Base-by-base conservation (phyloP, 1,140 invertebrate species). In the Vanessa tameamea region DNA sequence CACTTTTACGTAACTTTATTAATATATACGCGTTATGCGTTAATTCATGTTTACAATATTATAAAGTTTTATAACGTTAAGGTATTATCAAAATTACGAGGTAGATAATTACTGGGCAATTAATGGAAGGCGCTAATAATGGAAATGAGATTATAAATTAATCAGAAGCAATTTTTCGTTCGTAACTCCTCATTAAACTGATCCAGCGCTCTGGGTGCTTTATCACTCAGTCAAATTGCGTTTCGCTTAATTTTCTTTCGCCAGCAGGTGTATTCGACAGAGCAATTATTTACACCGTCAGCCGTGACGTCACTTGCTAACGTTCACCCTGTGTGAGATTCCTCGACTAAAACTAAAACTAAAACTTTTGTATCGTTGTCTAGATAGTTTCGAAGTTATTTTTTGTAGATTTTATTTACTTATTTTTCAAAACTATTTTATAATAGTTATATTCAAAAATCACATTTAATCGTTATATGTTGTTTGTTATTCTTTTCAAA, bases 171-270 rank as follows among this genome's bases (percentile, higher is more conserved):
- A 90, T 91, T 91, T 92, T 91, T 91, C 88, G 84, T 87, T 76
- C 76, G 89, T 83, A 86, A 84, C 85, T 90, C 80, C 88, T 90
- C 89, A 90, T 91, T 91, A 91, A 91, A 91, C 83, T 90, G 86
- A 92, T 92, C 88, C 89, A 87, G 81, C 79, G 84, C 84, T 78
- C 78, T 84, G 81, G 87, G 91, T 92, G 85, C 88, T 91, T 91
- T 87, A 91, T 92, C 91, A 92, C 87, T 92, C 91, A 92, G 88
- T 92, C 89, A 91, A 92, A 92, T 91, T 91, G 88, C 88, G 91
- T 92, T 92, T 88, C 89, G 83, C 89, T 92, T 92, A 92, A 92
- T 92, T 92, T 92, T 92, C 89, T 92, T 92, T 92, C 82, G 83
- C 83, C 85, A 85, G 88, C 91, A 92, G 91, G 91, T 92, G 91